These are phyloP conservation scores for Trigoniulus corallinus DNA, from an alignment of 1,140 invertebrate genomes.

Conservation along the genomic window DNA sequence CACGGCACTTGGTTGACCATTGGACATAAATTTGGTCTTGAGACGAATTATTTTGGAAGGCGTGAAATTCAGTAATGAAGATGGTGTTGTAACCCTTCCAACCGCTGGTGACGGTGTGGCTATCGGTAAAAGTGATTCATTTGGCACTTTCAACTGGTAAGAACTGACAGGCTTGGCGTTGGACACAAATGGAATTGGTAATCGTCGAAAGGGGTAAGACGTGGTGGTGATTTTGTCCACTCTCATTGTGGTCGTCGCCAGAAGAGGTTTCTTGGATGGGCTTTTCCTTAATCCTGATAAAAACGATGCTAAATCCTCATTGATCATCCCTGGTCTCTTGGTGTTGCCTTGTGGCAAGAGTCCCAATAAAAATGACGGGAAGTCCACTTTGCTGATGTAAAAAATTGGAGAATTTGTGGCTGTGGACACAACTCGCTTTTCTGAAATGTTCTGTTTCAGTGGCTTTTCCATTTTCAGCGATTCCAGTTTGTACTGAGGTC, in stretches of 20 bases:
- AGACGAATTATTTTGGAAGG: not conserved
- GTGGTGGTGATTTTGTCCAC: no score
- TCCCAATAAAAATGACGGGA: not conserved
- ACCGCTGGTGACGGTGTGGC: not conserved
- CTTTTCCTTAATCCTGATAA: not conserved
- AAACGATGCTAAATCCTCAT: not conserved
- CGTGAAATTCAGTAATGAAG: not conserved
- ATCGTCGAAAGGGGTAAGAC: not conserved
- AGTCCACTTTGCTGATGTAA: not conserved
- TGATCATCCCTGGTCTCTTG: not conserved
- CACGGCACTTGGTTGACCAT: not conserved
- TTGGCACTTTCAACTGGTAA: not conserved
- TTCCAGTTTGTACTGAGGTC: no score
- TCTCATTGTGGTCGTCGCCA: not conserved
- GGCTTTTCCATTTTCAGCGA: no score
- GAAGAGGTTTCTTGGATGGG: not conserved
- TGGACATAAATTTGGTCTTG: not conserved
- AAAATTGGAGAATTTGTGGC: not conserved
- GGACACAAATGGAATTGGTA: not conserved
- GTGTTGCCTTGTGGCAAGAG: not conserved
- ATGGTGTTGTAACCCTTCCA: not conserved
- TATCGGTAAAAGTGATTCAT: not conserved
- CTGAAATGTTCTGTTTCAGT: no score
- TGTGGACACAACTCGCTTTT: not conserved
- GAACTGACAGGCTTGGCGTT: not conserved